Conservation (phyloP, 2,888 invertebrate species). For the Linnaemya vulpina region DNA sequence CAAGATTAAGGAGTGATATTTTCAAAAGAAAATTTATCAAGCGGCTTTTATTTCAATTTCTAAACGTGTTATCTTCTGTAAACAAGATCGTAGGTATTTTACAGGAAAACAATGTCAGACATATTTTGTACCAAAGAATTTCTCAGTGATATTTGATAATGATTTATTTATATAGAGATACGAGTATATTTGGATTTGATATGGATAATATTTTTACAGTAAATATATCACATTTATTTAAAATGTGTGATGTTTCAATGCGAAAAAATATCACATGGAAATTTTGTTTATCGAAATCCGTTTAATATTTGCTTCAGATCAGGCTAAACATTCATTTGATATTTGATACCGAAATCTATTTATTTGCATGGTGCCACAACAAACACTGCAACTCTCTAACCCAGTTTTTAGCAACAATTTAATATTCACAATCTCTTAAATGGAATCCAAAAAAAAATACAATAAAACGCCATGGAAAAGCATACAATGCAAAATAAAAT, state of each 20-base stretch:
- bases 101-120: neutral
- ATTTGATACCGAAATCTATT: slow-evolving; percentile 20
- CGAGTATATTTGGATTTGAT: neutral
- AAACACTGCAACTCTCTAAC: slow-evolving; percentile 20
- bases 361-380: neutral
- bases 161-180: neutral
- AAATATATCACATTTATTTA: neutral
- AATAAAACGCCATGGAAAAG: slow-evolving; percentile 56
- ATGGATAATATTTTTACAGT: neutral
- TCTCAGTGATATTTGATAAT: neutral
- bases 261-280: neutral
- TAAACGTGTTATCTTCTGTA: too few relatives aligned
- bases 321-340: slow-evolving; percentile 3
- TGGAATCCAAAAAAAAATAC: slow-evolving; percentile 59
- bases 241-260: neutral
- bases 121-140: neutral
- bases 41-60: too few relatives aligned
- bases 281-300: neutral
- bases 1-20: too few relatives aligned
- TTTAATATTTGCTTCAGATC: neutral
- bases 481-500: slow-evolving; percentile 50
- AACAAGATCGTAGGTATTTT: too few relatives aligned
- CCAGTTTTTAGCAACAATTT: slow-evolving; percentile 48
- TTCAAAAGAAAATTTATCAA: too few relatives aligned
- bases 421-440: slow-evolving; percentile 60